Conservation (phyloP, 2,888 invertebrate species). For the Eurois occulta region DNA sequence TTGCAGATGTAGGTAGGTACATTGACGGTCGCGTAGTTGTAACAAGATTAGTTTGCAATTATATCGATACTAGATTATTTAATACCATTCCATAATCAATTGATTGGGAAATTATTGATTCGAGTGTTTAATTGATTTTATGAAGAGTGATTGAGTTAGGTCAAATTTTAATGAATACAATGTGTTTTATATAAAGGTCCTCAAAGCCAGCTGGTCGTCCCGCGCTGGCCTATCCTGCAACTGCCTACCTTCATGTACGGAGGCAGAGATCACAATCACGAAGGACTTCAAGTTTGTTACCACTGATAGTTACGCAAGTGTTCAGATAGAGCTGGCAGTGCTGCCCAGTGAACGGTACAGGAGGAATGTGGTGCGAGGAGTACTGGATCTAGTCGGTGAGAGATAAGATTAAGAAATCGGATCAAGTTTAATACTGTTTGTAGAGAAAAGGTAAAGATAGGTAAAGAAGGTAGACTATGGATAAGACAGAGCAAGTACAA, state of each 20-base stretch:
- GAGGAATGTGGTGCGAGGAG: conserved; percentile 93
- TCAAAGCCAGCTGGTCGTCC: conserved; percentile 86
- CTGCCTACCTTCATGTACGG: conserved; percentile 94
- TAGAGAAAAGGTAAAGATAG: background rate
- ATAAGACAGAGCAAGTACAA: background rate
- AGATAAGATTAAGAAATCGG: background rate
- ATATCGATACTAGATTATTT: background rate
- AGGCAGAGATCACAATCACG: conserved; percentile 92
- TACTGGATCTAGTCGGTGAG: conserved; percentile 93
- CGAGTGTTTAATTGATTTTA: background rate
- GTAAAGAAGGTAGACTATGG: background rate
- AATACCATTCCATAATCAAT: background rate
- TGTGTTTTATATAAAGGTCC: conserved; percentile 72
- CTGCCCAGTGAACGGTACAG: conserved; percentile 93
- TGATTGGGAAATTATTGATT: background rate
- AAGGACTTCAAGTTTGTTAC: conserved; percentile 87
- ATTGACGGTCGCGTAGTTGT: background rate
- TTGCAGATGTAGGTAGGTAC: background rate
- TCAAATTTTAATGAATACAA: background rate
- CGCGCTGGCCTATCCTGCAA: conserved; percentile 92
- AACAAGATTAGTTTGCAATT: conserved; percentile 9
- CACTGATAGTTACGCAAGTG: conserved; percentile 80
- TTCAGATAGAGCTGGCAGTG: conserved; percentile 91
- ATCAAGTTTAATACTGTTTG: background rate
- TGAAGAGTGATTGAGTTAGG: too few relatives aligned